Evolutionary conservation across 2,113 vertebrate species (phyloP).

Genomic region (Nothobranchius kuhntae): DNA sequence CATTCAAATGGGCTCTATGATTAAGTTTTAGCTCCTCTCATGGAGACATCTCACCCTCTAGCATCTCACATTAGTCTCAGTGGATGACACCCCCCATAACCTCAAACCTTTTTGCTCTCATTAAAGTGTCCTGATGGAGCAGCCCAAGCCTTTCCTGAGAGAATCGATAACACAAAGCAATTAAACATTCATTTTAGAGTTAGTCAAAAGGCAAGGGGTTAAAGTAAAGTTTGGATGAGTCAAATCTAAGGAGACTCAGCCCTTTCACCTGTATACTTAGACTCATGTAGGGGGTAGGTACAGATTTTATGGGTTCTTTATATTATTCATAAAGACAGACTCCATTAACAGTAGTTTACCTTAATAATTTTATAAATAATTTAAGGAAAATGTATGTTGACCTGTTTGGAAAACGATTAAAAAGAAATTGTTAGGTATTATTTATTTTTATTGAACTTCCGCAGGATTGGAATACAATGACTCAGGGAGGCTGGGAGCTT

Average conservation of each 20-base stretch:
- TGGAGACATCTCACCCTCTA: slow-evolving; percentile 1
- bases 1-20: neutral
- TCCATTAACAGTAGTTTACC: no score
- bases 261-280: slow-evolving; percentile 9
- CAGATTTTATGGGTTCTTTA: neutral
- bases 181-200: slow-evolving; percentile 56
- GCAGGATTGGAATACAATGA: slow-evolving; percentile 40
- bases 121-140: slow-evolving; percentile 33
- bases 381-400: neutral
- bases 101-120: slow-evolving; percentile 17
- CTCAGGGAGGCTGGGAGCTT: slow-evolving; percentile 35
- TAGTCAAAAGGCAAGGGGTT: slow-evolving; percentile 24
- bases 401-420: slow-evolving; percentile 39
- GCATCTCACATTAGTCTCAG: slow-evolving; percentile 10
- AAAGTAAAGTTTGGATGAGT: slow-evolving; percentile 24
- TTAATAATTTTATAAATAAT: no score
- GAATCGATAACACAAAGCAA: slow-evolving; percentile 54
- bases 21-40: slow-evolving; percentile 9
- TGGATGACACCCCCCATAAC: slow-evolving; percentile 1
- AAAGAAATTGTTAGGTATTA: slow-evolving; percentile 32
- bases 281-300: neutral
- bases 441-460: slow-evolving; percentile 28
- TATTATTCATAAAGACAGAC: neutral
- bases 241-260: slow-evolving; percentile 17
- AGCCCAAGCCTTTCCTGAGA: slow-evolving; percentile 31